Evolutionary conservation across 92 coral and sea anemone species (phyloP), one percentile per base, ranked within the genome.

Genomic region (Bergia sp.): DNA sequence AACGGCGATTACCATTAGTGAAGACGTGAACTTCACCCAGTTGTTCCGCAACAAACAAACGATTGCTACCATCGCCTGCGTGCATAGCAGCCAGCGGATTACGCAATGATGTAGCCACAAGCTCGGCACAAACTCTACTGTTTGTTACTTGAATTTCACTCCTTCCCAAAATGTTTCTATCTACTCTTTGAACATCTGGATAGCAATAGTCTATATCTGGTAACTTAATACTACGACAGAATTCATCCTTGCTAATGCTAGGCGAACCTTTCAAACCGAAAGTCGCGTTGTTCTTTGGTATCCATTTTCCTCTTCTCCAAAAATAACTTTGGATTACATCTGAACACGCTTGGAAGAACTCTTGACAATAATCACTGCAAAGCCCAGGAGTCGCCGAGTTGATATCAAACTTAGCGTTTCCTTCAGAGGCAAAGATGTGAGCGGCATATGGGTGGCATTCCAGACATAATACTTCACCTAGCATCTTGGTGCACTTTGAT

Each of bases 381-480:
- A 96, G 81, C 43, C 99, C 97, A 37, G 99, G 99, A n/a, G 98
- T 85, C 15, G 99, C 99, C 12, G 91, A 55, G 61, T 89, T 77
- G 12, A 85, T 15, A 37, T 95, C 93, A 79, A 95, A 95, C 13
- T 91, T 73, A 0, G 75, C 88, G 86, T 96, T 96, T 10, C 96
- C 93, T 86, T 96, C 99, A 3, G 99, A 97, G 77, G 89, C 92
- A 58, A 90, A 95, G 61, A 96, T 91, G 77, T 96, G 99, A n/a
- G 99, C 99, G 8, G 99, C 96, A 83, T 95, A 96, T 7, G 94
- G 92, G 78, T 96, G 96, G 65, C 99, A 96, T 47, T 91, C 92
- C 9, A 96, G 92, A 85, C 99, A 96, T 20, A 96, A 80, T 45
- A 95, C 91, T 55, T 88, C 85, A 72, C 86, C 84, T 23, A 96